These are phyloP conservation scores for Eptatretus atami DNA, from an alignment of 2,797 vertebrate genomes.

Conservation along the genomic window DNA sequence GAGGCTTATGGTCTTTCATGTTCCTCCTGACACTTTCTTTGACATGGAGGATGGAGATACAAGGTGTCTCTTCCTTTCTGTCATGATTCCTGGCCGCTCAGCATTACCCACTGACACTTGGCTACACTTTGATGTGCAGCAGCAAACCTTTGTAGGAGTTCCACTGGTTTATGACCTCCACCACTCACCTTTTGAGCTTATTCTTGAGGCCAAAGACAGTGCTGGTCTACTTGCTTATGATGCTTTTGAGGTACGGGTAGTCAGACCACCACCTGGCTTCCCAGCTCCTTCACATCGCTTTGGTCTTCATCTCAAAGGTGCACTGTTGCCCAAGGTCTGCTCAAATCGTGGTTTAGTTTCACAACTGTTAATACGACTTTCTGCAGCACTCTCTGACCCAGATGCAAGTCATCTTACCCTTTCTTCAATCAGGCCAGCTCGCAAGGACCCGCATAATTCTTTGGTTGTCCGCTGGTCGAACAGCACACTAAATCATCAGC, in stretches of 20 bases:
- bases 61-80: neutral
- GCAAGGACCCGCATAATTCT: too few relatives aligned
- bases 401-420: too few relatives aligned
- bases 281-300: too few relatives aligned
- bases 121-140: neutral
- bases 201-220: neutral
- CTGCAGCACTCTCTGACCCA: too few relatives aligned
- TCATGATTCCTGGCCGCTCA: neutral
- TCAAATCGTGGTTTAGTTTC: too few relatives aligned
- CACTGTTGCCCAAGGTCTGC: too few relatives aligned
- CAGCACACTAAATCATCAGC: too few relatives aligned
- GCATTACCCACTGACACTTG: neutral
- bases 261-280: too few relatives aligned
- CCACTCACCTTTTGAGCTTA: neutral
- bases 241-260: neutral
- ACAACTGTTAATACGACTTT: too few relatives aligned
- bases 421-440: too few relatives aligned
- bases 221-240: neutral
- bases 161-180: neutral
- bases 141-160: neutral
- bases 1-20: neutral
- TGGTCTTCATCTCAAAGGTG: too few relatives aligned
- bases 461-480: too few relatives aligned
- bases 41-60: neutral
- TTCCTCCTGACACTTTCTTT: slow-evolving; percentile 1